Base-by-base conservation (phyloP, 2,113 vertebrate genomes). In the Epinephelus moara region DNA sequence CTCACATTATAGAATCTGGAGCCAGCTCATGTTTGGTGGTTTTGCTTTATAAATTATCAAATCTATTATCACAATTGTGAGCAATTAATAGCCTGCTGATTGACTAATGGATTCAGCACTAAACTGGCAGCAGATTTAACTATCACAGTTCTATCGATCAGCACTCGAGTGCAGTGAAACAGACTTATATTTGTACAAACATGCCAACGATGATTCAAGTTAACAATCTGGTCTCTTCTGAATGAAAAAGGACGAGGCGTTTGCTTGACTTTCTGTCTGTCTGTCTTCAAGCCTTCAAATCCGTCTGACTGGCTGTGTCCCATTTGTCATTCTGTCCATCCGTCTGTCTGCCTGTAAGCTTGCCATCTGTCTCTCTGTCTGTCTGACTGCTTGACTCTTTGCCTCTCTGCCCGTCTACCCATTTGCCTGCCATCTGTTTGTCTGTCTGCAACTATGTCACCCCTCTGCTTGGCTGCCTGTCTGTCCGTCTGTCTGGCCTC, bases 401-500 rank as follows among this genome's bases (percentile, higher is more conserved):
- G 85, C 83, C 71, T 90, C 23, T 81, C 82, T 85, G 81, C 85
- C 88, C 71, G 4, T 89, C 81, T 81, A 62, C 71, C 85, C 82
- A 86, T 90, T 89, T 90, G 90, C 84, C 78, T 61, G 85, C 90
- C 86, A 88, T 91, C 88, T 90, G 91, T 89, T 87, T 88, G 73
- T 84, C 84, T 90, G 87, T 91, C 88, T 90, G 85, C 87, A 82
- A 85, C 71, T 84, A 77, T 86, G 85, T 81, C 72, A 45, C 53
- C 82, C 76, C 78, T 80, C 76, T 79, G 80, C 72, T 71, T 70
- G 13, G 64, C 81, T 75, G 11, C 21, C 50, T 66, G 21, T 49
- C 69, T 25, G 42, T 42, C 83, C n/a, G 23, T 66, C 76, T 67
- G n/a, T 42, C 60, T 52, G 71, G 53, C 57, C 50, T 71, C 49